Percentiles rank a stretch among this genome's conserved stretches.
Evolutionary conservation across 2,888 invertebrate genomes (phyloP).

Genomic region (Limnephilus rhombicus): DNA sequence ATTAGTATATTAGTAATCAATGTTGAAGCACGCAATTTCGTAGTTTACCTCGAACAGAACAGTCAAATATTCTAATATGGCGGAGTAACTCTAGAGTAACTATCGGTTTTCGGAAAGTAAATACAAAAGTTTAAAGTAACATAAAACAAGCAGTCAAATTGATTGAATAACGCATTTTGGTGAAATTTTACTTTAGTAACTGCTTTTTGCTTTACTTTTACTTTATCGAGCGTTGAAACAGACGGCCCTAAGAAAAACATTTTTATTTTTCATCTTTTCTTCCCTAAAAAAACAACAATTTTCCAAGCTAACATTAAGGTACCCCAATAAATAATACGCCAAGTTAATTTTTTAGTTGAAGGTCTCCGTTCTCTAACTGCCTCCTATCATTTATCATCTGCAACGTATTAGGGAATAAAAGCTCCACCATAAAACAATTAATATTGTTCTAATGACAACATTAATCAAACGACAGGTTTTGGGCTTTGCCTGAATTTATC

Average conservation of each 20-base stretch:
- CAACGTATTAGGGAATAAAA: constrained; percentile 23
- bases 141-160: no score
- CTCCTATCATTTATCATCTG: constrained; percentile 30
- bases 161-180: no score
- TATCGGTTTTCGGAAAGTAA: no score
- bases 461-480: constrained; percentile 52
- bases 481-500: constrained; percentile 21
- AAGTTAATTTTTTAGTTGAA: background rate
- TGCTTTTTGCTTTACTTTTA: no score
- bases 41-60: no score
- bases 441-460: constrained; percentile 49
- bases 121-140: no score
- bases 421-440: constrained; percentile 48
- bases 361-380: constrained; percentile 1
- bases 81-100: no score
- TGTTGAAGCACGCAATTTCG: no score
- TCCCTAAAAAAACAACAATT: background rate
- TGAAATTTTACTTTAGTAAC: no score
- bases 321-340: background rate
- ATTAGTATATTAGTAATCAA: no score
- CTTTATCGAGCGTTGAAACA: no score
- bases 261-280: background rate
- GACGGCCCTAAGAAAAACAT: background rate
- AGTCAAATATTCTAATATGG: no score
- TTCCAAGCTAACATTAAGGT: background rate